Base-by-base conservation (phyloP, 1,140 invertebrate species). In the Adoxophyes honmai region DNA sequence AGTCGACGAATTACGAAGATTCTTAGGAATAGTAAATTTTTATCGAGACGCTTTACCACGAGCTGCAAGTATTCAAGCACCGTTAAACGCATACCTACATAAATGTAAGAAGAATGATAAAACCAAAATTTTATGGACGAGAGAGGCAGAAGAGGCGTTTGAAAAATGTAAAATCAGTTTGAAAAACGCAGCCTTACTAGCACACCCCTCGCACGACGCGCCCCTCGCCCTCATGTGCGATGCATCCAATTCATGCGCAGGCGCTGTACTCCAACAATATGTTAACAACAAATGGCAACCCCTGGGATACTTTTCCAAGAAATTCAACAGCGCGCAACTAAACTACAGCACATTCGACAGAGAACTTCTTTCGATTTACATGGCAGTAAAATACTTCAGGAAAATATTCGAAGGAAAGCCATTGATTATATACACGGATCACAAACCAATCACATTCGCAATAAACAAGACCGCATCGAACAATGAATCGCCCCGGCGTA, bases 21-120 rank as follows among this genome's bases (percentile, higher is more conserved):
- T 83, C 54, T 36, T 81, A 1, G 75, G 68, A 7, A 64, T 81
- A 39, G 8, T 75, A 0, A 75, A 82, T 54, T 79, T 70, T 55
- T 83, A 82, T 34, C 48, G 76, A 0, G 35, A 70, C 0, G 73
- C 54, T 44, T 52, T 83, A 6, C 73, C 68, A n/a, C 60, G 55
- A 9, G 69, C 70, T n/a, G 72, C 82, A 0, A 10, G 55, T 6
- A 18, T 54, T 0, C 77, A 75, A 62, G 57, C 56, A 0, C 56
- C 34, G 0, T 57, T 77, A 0, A 28, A 65, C n/a, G 55, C 62
- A 7, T 60, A 66, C 7, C 35, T 62, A 13, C 48, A 36, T 10
- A 52, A 67, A 11, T 16, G 54, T 11, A 73, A 70, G 28, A 75
- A 69, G 51, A 70, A 64, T 21, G 73, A 71, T 38, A 65, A 61